phyloP scores from a whole-genome alignment of 92 coral and sea anemone species.

The Actinostola sp. region DNA sequence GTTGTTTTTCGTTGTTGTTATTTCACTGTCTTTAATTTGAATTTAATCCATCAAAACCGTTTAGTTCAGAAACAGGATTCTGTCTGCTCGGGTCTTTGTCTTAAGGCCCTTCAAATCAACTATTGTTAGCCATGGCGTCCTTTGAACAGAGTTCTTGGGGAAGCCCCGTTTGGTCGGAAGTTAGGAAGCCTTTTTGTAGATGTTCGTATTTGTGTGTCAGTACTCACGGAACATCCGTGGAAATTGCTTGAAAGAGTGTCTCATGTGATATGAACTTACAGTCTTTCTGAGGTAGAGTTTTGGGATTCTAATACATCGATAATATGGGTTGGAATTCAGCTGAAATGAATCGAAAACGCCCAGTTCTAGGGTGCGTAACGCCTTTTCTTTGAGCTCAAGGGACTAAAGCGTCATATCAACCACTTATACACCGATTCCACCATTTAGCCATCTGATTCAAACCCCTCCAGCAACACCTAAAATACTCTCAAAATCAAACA shows the following conservation, averaged over 20 bases:
- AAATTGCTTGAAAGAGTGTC: not conserved
- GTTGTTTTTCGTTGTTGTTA: not conserved
- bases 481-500: constrained; percentile 21
- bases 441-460: constrained; percentile 22
- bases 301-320: not conserved
- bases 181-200: constrained; percentile 10
- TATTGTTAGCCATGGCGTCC: constrained; percentile 12
- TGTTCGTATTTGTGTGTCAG: not conserved
- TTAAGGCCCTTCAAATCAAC: not conserved
- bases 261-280: too few relatives aligned
- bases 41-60: not conserved
- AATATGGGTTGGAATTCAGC: not conserved
- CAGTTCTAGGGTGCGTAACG: not conserved
- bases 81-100: constrained; percentile 12
- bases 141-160: not conserved
- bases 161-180: constrained; percentile 18
- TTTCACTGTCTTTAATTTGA: constrained; percentile 21
- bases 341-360: not conserved
- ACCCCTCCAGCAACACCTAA: constrained; percentile 15
- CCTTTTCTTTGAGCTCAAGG: not conserved
- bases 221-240: constrained; percentile 13
- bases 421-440: constrained; percentile 2
- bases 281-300: too few relatives aligned
- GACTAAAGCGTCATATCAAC: not conserved
- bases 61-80: constrained; percentile 26